Evolutionary conservation across 2,113 vertebrate species (phyloP).

Genomic region (Microtus ochrogaster): DNA sequence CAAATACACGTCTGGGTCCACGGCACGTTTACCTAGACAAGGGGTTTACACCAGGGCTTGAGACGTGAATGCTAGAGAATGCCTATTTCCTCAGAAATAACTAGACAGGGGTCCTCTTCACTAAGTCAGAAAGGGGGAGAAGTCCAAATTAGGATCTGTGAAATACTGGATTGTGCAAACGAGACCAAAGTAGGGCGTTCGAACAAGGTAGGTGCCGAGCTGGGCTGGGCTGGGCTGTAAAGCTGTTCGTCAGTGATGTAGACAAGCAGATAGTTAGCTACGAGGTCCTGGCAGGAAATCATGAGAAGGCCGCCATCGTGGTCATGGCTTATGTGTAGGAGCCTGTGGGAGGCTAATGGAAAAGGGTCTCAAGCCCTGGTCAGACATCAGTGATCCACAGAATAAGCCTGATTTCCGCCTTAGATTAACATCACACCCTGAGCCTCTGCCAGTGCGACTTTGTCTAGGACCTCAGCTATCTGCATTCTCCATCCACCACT

Average conservation of each 20-base stretch:
- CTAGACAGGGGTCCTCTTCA: conserved; percentile 25
- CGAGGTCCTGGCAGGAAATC: background rate
- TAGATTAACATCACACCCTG: background rate
- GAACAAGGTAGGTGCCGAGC: background rate
- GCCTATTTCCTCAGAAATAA: conserved; percentile 20
- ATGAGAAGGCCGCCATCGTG: background rate
- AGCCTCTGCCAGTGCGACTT: background rate
- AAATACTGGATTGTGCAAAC: background rate
- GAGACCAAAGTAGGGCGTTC: background rate
- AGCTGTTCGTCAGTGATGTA: background rate
- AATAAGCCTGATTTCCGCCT: background rate
- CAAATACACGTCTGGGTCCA: background rate
- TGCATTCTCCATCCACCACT: background rate
- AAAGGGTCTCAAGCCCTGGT: background rate
- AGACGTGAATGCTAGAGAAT: background rate
- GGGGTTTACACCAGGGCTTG: background rate
- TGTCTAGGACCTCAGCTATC: background rate
- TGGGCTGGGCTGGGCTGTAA: background rate
- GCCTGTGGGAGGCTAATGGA: background rate
- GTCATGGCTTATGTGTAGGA: background rate
- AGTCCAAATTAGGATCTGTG: conserved; percentile 18
- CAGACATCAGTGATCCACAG: background rate
- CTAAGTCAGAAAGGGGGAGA: background rate
- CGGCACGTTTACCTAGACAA: background rate
- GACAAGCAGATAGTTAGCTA: background rate